These are phyloP conservation scores for Drosophila quinaria DNA, from an alignment of 2,888 invertebrate species.

Conservation along the genomic window DNA sequence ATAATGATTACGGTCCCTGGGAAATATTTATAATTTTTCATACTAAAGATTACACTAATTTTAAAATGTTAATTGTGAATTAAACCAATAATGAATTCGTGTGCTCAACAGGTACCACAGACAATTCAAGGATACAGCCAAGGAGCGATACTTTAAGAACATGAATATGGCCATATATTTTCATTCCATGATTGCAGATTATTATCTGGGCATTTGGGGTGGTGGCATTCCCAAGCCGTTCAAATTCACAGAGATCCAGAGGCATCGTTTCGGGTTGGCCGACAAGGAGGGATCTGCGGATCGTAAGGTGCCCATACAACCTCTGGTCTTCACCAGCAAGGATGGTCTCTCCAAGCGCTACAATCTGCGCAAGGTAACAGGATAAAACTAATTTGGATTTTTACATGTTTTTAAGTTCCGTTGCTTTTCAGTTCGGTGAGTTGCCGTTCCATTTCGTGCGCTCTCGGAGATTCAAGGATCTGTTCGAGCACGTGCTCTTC, in stretches of 20 bases:
- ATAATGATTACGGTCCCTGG: too few relatives aligned
- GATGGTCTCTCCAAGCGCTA: conserved; percentile 96
- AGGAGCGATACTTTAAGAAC: conserved; percentile 98
- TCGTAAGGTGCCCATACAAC: conserved; percentile 97
- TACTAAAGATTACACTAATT: not conserved
- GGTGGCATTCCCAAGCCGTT: conserved; percentile 97
- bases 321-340: conserved; percentile 95
- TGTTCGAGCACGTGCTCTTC: conserved; percentile 96
- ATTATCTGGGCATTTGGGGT: conserved; percentile 98
- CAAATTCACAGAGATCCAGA: conserved; percentile 98
- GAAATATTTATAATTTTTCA: not conserved
- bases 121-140: conserved; percentile 97
- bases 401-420: not conserved
- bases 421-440: conserved; percentile 92
- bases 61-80: not conserved
- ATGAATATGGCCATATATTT: conserved; percentile 98
- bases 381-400: rapidly evolving
- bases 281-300: conserved; percentile 96
- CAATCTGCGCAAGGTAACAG: conserved; percentile 94
- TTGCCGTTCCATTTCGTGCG: conserved; percentile 97
- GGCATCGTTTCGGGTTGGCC: conserved; percentile 90
- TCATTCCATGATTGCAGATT: conserved; percentile 99
- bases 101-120: conserved; percentile 88
- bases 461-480: conserved; percentile 94
- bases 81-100: not conserved